These are phyloP conservation scores for Ephydatia muelleri DNA, from an alignment of 37 sponge, comb jelly and placozoan species.

Conservation along the genomic window DNA sequence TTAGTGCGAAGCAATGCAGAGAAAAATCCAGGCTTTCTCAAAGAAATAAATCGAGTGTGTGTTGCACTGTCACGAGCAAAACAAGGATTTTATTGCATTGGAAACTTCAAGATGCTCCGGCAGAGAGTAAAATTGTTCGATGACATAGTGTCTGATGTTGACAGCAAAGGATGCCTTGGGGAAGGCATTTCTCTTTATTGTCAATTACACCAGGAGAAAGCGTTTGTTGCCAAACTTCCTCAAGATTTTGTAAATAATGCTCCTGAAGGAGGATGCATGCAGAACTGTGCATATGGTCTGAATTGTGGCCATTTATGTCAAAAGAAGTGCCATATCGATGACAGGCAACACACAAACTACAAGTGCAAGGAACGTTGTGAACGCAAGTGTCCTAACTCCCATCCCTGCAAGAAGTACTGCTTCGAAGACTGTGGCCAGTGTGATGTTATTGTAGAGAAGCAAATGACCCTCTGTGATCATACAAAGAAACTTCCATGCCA, in stretches of 20 bases:
- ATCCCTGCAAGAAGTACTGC: conserved; percentile 22
- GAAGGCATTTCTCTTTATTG: conserved; percentile 63
- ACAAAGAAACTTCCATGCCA: conserved; percentile 30
- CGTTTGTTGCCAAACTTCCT: conserved; percentile 6
- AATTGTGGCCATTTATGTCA: conserved; percentile 42
- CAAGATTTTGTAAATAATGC: conserved; percentile 20
- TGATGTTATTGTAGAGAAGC: conserved; percentile 7
- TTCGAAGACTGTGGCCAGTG: conserved; percentile 19
- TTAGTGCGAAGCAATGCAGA: conserved; percentile 75
- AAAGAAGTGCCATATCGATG: conserved; percentile 33
- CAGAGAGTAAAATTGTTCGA: conserved; percentile 53
- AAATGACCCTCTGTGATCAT: conserved; percentile 34
- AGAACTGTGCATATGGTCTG: conserved; percentile 21
- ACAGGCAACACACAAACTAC: neutral
- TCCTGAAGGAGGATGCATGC: conserved; percentile 34
- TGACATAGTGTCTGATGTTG: conserved; percentile 45
- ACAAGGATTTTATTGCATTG: conserved; percentile 88
- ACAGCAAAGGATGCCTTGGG: conserved; percentile 29
- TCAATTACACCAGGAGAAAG: conserved; percentile 65
- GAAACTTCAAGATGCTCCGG: conserved; percentile 75
- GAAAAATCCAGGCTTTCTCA: conserved; percentile 77
- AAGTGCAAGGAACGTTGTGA: conserved; percentile 26
- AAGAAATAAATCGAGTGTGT: conserved; percentile 84
- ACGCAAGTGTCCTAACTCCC: neutral
- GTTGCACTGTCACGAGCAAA: conserved; percentile 94